Percentiles rank a stretch among this genome's conserved stretches.
These are phyloP conservation scores for Rallus crepitans DNA, from an alignment of 2,797 vertebrate species.

Conservation along the genomic window DNA sequence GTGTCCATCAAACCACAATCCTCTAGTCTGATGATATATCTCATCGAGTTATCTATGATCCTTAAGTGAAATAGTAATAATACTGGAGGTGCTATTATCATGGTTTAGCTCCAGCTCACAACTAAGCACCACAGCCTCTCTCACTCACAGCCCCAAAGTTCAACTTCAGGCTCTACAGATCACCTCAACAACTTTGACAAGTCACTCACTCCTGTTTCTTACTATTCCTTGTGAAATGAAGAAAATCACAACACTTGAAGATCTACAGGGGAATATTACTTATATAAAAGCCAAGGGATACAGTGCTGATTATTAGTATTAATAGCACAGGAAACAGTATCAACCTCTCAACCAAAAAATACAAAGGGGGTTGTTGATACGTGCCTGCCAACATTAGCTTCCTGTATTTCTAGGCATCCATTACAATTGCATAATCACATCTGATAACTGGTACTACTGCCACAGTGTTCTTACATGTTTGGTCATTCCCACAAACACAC, in stretches of 20 bases:
- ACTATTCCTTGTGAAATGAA: not conserved
- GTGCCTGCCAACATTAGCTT: not conserved
- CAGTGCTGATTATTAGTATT: not conserved
- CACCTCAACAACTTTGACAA: not conserved
- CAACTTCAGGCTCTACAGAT: not conserved
- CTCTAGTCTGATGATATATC: not conserved
- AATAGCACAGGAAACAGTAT: not conserved
- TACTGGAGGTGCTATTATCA: not conserved
- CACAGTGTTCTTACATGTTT: not conserved
- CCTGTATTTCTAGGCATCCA: not conserved
- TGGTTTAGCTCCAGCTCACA: too few species aligned
- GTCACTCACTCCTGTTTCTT: not conserved
- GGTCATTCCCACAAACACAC: too few species aligned
- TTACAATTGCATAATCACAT: not conserved
- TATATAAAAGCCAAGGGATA: not conserved
- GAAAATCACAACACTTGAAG: not conserved
- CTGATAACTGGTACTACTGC: not conserved
- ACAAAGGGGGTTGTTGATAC: not conserved
- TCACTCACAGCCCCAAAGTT: not conserved
- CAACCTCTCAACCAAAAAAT: not conserved
- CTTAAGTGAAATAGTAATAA: not conserved
- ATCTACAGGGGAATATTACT: not conserved
- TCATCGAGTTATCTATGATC: not conserved
- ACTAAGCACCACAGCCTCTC: too few species aligned
- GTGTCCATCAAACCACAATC: not conserved